A percentile compares a stretch with the other conserved stretches of the same genome.
phyloP scores from a whole-genome alignment of 2,888 invertebrate species.

The Notocelia uddmanniana region DNA sequence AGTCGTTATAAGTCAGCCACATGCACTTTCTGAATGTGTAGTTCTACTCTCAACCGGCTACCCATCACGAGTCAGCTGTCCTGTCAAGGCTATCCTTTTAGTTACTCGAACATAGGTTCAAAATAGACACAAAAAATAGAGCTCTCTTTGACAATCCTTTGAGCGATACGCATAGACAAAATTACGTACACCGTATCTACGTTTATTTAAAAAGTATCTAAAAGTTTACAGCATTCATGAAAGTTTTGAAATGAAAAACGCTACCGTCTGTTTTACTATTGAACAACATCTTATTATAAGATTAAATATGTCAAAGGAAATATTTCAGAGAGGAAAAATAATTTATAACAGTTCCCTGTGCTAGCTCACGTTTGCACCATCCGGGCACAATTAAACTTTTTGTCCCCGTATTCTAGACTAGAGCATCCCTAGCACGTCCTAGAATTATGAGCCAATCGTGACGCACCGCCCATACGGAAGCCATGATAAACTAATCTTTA shows the following conservation, averaged over 20 bases:
- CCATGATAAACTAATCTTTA: constrained; percentile 23
- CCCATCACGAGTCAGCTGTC: too few species aligned
- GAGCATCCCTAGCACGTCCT: constrained; percentile 68
- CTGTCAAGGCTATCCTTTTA: too few species aligned
- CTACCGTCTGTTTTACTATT: not conserved
- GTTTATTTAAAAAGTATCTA: not conserved
- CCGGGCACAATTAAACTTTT: constrained; percentile 75
- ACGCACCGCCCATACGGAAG: constrained; percentile 56
- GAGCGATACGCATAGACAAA: not conserved
- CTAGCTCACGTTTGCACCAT: constrained; percentile 56
- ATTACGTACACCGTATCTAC: not conserved
- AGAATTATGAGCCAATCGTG: constrained; percentile 77
- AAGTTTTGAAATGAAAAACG: not conserved
- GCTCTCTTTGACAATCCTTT: not conserved
- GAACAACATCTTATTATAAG: constrained; percentile 1
- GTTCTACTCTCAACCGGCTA: too few species aligned
- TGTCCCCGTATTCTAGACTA: constrained; percentile 54
- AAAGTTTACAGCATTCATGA: not conserved
- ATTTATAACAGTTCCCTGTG: constrained; percentile 54
- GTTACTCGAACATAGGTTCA: not conserved
- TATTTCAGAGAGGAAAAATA: constrained; percentile 53
- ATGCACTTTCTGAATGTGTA: too few species aligned
- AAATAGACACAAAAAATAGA: not conserved
- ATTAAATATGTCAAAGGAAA: constrained; percentile 39
- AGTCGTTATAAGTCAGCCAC: too few species aligned